Evolutionary conservation across 2,113 vertebrate species (phyloP).

Genomic region (Aphelocoma coerulescens): DNA sequence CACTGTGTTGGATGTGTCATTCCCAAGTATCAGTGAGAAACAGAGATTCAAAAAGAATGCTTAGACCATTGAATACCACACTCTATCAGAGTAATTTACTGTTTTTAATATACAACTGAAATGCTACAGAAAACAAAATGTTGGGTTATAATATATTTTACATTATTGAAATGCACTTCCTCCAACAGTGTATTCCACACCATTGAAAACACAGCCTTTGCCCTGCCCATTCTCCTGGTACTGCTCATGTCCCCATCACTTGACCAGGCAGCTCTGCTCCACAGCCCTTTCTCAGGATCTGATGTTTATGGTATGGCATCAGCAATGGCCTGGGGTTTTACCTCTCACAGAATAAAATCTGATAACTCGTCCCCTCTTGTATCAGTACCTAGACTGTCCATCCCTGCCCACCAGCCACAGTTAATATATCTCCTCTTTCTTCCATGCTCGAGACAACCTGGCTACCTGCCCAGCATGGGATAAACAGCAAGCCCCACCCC

Average conservation of each 20-base stretch:
- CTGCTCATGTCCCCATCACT: background rate
- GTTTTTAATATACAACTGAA: constrained; percentile 18
- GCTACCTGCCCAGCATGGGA: background rate
- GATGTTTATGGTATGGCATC: background rate
- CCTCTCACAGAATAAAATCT: background rate
- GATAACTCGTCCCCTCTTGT: background rate
- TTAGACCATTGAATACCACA: background rate
- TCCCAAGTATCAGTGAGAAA: background rate
- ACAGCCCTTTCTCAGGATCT: background rate
- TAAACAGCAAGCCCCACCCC: background rate
- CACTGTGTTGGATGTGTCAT: background rate
- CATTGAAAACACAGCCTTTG: background rate
- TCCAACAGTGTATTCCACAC: background rate
- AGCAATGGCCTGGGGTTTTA: background rate
- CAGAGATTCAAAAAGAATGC: background rate
- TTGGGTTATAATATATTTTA: background rate
- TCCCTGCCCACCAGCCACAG: background rate
- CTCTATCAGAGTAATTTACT: background rate
- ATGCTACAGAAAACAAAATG: background rate
- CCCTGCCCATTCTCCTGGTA: background rate
- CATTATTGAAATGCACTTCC: background rate
- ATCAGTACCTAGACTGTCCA: background rate
- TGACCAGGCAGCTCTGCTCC: background rate
- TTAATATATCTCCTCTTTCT: background rate
- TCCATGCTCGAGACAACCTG: fast-evolving